phyloP scores from a whole-genome alignment of 1,140 invertebrate species.

The Thaumatotibia leucotreta region DNA sequence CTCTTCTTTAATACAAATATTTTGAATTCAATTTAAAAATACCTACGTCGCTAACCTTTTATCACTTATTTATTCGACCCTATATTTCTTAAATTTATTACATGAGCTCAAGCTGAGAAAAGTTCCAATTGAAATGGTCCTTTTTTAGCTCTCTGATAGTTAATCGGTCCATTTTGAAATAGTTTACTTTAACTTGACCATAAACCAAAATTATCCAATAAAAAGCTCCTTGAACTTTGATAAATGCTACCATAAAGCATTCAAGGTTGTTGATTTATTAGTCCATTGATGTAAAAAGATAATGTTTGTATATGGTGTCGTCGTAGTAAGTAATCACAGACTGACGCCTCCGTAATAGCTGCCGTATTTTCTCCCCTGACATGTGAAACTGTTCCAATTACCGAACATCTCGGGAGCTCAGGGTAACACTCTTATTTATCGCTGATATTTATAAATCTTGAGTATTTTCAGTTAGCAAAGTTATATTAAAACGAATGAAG shows the following conservation, averaged over 20 bases:
- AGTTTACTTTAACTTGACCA: neutral
- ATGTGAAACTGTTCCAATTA: slow-evolving; percentile 22
- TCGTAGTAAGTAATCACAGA: slow-evolving; percentile 15
- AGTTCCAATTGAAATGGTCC: neutral
- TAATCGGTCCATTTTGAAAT: neutral
- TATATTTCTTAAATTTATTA: neutral
- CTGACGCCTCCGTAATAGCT: slow-evolving; percentile 17
- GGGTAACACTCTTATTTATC: slow-evolving; percentile 19
- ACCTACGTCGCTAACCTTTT: neutral
- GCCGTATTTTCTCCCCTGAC: slow-evolving; percentile 20
- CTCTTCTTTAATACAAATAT: neutral
- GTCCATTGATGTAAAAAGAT: slow-evolving; percentile 22
- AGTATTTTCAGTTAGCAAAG: neutral
- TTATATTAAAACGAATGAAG: neutral
- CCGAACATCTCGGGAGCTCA: slow-evolving; percentile 6
- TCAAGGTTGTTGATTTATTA: slow-evolving; percentile 7
- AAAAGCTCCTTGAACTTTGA: slow-evolving; percentile 1
- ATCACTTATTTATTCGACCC: neutral
- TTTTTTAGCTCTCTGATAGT: neutral
- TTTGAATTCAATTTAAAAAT: neutral
- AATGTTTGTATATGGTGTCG: slow-evolving; percentile 19
- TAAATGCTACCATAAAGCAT: neutral
- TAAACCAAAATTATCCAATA: slow-evolving; percentile 11
- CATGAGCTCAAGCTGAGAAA: neutral
- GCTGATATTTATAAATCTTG: slow-evolving; percentile 22